Evolutionary conservation across 2,797 vertebrate genomes (phyloP), one percentile per base, ranked within the genome.

Genomic region (Arctocebus calabarensis): DNA sequence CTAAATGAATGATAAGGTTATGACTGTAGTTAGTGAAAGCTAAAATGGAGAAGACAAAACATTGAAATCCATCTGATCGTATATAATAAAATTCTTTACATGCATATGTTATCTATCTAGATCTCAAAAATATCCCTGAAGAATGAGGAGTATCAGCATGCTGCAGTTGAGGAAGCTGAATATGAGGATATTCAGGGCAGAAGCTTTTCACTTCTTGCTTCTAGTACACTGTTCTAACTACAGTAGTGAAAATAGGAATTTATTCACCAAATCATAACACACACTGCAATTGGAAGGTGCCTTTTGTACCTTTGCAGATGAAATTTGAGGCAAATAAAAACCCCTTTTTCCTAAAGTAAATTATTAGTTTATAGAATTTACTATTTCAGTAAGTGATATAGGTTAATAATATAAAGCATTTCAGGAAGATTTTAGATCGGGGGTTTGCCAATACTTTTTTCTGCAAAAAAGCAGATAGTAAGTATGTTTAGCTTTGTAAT

Each of bases 41-140:
- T 4, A 68, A 79, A 55, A 73, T 86, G 48, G 20, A 66, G 48
- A 81, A 81, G 77, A 45, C 6, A 20, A 27, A 74, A 52, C 32
- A 75, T 20, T 75, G n/a, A 75, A 85, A 85, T 73, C 14, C 32
- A 3, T 45, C 34, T 89, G 45, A 79, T 94, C 20, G 22, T 71
- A 83, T 77, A 64, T 66, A 59, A 62, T 68, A 74, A 23, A 45
- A 75, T 68, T 87, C 0, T 91, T 89, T 90, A 74, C 34, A 74
- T 78, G 66, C 62, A 8, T 16, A 12, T 79, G 52, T 68, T 55
- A 83, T 73, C 52, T 84, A 55, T 40, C 87, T 90, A 84, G 17
- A 84, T 81, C 73, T 87, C 83, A 57, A 94, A 96, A 93, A 89
- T 85, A 68, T 43, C 37, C 22, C 52, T 59, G 12, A 90, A 92